A percentile compares a stretch with the other conserved stretches of the same genome.
phyloP scores from a whole-genome alignment of 1,140 invertebrate genomes.

The Cydia amplana region DNA sequence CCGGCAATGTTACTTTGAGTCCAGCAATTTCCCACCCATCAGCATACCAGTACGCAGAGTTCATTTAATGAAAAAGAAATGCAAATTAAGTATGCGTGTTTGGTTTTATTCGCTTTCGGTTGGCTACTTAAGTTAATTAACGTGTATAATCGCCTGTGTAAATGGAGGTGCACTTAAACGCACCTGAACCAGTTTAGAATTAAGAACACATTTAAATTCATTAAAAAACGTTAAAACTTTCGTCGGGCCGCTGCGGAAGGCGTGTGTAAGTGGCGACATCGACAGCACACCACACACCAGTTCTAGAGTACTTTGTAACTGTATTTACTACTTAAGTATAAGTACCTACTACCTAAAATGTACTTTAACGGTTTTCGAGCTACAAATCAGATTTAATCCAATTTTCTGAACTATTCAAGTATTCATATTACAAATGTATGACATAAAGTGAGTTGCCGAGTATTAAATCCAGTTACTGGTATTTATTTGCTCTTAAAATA shows the following conservation, averaged over 20 bases:
- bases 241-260: slow-evolving; percentile 47
- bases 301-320: slow-evolving; percentile 9
- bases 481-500: slow-evolving; percentile 16
- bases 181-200: slow-evolving; percentile 71
- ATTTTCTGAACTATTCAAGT: background rate
- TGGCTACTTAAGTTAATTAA: slow-evolving; percentile 32
- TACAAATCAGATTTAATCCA: slow-evolving; percentile 1
- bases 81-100: slow-evolving; percentile 24
- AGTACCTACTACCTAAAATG: background rate
- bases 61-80: slow-evolving; percentile 30
- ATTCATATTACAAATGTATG: background rate
- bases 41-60: background rate
- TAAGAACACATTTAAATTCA: slow-evolving; percentile 75
- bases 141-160: slow-evolving; percentile 32
- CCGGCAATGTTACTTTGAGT: background rate
- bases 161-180: slow-evolving; percentile 52
- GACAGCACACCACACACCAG: too few species aligned
- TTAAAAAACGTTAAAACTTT: slow-evolving; percentile 73
- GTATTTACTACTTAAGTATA: background rate
- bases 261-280: slow-evolving; percentile 56
- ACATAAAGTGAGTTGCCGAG: background rate
- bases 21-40: background rate
- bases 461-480: background rate
- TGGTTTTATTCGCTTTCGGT: slow-evolving; percentile 31
- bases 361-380: background rate